A percentile compares a stretch with the other conserved stretches of the same genome.
Evolutionary conservation across 2,888 invertebrate species (phyloP).

Genomic region (Andrena dorsata): DNA sequence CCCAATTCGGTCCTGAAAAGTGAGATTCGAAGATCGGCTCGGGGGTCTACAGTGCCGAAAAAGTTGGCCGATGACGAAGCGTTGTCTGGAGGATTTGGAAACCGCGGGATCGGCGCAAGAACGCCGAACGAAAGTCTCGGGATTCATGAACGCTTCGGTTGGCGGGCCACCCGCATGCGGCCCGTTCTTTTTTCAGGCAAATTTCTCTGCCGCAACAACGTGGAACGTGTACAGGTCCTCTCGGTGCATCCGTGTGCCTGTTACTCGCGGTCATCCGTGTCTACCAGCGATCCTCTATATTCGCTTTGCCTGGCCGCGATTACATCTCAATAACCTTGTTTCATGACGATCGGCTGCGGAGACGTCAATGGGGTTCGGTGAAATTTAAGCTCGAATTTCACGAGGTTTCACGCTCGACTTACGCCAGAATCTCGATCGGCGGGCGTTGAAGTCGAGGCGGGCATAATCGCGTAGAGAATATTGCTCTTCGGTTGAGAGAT

Average conservation of each 20-base stretch:
- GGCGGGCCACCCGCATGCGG: slow-evolving; percentile 30
- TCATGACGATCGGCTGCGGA: slow-evolving; percentile 67
- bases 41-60: neutral
- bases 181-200: slow-evolving; percentile 13
- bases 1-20: too few species aligned
- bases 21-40: neutral
- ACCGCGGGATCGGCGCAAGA: slow-evolving; percentile 7
- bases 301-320: slow-evolving; percentile 63
- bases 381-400: slow-evolving; percentile 78
- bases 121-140: slow-evolving; percentile 10
- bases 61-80: slow-evolving; percentile 7
- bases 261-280: slow-evolving; percentile 47
- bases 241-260: slow-evolving; percentile 6
- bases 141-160: neutral
- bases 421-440: slow-evolving; percentile 62
- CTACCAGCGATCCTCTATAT: slow-evolving; percentile 41
- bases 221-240: slow-evolving; percentile 31
- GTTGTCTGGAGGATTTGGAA: slow-evolving; percentile 7
- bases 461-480: slow-evolving; percentile 63
- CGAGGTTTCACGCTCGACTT: slow-evolving; percentile 54
- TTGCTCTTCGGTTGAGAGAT: too few species aligned
- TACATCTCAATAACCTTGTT: slow-evolving; percentile 75
- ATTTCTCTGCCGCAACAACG: slow-evolving; percentile 31
- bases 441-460: slow-evolving; percentile 75
- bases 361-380: slow-evolving; percentile 70